Conservation (phyloP, 2,797 vertebrate species). For the Denticeps clupeoides region DNA sequence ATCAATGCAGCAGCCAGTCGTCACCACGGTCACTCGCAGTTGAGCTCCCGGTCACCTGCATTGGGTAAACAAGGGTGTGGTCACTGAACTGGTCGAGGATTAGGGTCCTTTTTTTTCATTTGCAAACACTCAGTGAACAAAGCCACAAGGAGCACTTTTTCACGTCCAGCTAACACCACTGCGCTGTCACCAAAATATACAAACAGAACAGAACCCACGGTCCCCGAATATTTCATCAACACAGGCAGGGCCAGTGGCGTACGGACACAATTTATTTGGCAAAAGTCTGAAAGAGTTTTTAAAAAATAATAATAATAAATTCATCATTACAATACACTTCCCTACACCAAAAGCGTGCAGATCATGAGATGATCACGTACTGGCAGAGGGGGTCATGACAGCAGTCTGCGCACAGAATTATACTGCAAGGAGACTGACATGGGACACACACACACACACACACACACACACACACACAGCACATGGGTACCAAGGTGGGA, state of each 20-base stretch:
- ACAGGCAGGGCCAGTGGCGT: neutral
- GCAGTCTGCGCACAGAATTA: too few species aligned
- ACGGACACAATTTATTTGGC: neutral
- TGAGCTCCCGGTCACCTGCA: neutral
- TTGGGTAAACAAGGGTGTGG: neutral
- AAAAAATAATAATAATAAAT: too few species aligned
- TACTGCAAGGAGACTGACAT: too few species aligned
- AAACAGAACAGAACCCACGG: neutral
- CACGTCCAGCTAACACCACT: neutral
- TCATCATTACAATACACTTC: too few species aligned
- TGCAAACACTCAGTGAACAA: neutral
- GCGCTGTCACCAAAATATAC: neutral
- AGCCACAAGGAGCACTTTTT: neutral
- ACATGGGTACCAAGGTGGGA: too few species aligned
- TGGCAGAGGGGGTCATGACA: too few species aligned
- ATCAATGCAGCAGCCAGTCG: neutral
- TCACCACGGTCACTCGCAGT: neutral
- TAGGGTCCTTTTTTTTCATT: neutral
- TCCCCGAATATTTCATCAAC: neutral
- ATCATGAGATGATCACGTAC: too few species aligned
- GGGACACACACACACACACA: too few species aligned
- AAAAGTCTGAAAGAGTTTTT: too few species aligned
- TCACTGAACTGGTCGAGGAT: neutral
- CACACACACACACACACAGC: too few species aligned
- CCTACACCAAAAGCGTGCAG: too few species aligned